These are phyloP conservation scores for Pseudomyrmex dendroicus DNA, from an alignment of 1,140 invertebrate species.

Conservation along the genomic window DNA sequence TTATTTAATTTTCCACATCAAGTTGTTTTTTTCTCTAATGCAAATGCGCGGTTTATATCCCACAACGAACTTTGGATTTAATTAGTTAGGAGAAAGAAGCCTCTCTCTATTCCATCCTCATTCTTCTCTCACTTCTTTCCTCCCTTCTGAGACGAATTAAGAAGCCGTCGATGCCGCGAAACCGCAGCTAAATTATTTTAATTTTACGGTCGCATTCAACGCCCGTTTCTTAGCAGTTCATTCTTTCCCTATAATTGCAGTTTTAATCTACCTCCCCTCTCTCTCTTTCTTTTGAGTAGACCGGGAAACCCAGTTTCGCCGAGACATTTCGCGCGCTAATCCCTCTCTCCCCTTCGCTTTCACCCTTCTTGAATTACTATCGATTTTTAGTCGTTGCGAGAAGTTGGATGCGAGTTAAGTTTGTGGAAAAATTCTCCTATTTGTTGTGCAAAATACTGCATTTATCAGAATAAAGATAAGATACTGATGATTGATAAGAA, in stretches of 20 bases:
- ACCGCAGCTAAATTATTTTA: constrained; percentile 74
- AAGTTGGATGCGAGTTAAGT: constrained; percentile 9
- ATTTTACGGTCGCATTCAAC: constrained; percentile 73
- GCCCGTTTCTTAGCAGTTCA: constrained; percentile 70
- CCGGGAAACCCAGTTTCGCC: constrained; percentile 70
- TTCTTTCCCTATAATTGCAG: constrained; percentile 79
- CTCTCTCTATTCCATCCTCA: not conserved
- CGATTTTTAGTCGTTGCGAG: constrained; percentile 2
- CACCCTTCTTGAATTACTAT: constrained; percentile 7
- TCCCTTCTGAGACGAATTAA: constrained; percentile 11
- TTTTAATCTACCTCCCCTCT: constrained; percentile 75
- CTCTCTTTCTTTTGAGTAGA: constrained; percentile 12
- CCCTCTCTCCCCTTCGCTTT: constrained; percentile 4
- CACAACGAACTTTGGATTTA: constrained; percentile 21
- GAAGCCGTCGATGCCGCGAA: constrained; percentile 5
- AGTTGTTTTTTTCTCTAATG: constrained; percentile 12
- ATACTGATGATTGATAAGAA: too few relatives aligned
- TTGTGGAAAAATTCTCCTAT: not conserved
- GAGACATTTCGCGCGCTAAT: constrained; percentile 57
- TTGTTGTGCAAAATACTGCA: too few relatives aligned
- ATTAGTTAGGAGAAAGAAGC: not conserved
- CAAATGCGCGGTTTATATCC: constrained; percentile 21
- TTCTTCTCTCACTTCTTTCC: not conserved
- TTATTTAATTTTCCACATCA: not conserved
- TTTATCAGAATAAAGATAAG: too few relatives aligned